Percentiles rank a stretch among this genome's conserved stretches.
Conservation (phyloP, 1,140 invertebrate genomes). For the Panagrolaimus sp. region DNA sequence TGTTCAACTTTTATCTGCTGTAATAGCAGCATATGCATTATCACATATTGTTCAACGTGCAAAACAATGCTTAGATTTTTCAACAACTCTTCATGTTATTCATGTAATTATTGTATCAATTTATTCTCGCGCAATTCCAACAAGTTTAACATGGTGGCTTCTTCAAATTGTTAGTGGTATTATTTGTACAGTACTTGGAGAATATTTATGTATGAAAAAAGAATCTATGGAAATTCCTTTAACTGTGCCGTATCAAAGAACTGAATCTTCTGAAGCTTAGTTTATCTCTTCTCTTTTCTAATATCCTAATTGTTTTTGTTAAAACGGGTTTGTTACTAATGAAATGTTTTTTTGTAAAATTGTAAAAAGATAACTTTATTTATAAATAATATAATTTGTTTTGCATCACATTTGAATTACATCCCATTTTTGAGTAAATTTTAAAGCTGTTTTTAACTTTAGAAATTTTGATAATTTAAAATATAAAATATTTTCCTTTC, state of each 20-base stretch:
- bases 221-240: conserved; percentile 90
- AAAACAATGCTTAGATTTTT: conserved; percentile 90
- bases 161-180: conserved; percentile 77
- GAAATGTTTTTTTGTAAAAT: too few relatives aligned
- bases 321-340: too few relatives aligned
- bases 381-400: too few relatives aligned
- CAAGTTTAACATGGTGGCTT: conserved; percentile 86
- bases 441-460: too few relatives aligned
- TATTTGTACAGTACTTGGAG: conserved; percentile 90
- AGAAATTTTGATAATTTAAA: too few relatives aligned
- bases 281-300: neutral
- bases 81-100: conserved; percentile 78
- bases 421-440: too few relatives aligned
- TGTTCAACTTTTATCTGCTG: conserved; percentile 43
- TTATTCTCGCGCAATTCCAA: conserved; percentile 80
- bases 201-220: conserved; percentile 86
- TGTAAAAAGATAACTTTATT: too few relatives aligned
- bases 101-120: conserved; percentile 72
- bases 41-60: conserved; percentile 82
- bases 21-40: conserved; percentile 68
- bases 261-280: conserved; percentile 1
- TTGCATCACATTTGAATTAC: too few relatives aligned
- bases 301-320: too few relatives aligned
- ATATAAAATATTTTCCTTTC: too few relatives aligned
- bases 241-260: conserved; percentile 31